These are phyloP conservation scores for Zosterops japonicus DNA, from an alignment of 2,113 vertebrate genomes.

Conservation along the genomic window DNA sequence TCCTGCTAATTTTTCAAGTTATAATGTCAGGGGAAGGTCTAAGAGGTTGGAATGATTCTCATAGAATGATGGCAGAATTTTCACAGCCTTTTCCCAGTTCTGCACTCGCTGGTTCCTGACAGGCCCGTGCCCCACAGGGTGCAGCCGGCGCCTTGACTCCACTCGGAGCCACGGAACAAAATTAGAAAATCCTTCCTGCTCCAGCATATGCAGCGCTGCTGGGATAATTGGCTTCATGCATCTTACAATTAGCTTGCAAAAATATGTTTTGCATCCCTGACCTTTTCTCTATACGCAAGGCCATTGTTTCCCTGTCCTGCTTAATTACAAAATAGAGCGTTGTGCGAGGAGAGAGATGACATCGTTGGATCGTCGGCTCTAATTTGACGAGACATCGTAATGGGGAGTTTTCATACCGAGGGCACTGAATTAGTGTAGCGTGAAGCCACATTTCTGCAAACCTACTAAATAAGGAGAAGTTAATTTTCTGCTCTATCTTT, in stretches of 20 bases:
- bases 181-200: slow-evolving; percentile 5
- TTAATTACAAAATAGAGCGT: slow-evolving; percentile 54
- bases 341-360: slow-evolving; percentile 45
- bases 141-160: not conserved
- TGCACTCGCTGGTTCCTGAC: not conserved
- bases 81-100: not conserved
- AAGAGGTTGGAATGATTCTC: not conserved
- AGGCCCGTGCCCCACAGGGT: not conserved
- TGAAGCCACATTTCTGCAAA: slow-evolving; percentile 61
- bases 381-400: slow-evolving; percentile 64
- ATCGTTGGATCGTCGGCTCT: slow-evolving; percentile 14
- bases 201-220: not conserved
- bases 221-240: slow-evolving; percentile 65
- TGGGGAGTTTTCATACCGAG: slow-evolving; percentile 63
- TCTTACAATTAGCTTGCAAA: slow-evolving; percentile 65
- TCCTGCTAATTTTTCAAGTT: not conserved
- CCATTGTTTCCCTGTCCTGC: slow-evolving; percentile 56
- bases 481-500: slow-evolving; percentile 77
- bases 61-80: not conserved
- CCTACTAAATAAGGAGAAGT: slow-evolving; percentile 69
- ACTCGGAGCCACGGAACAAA: not conserved
- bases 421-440: slow-evolving; percentile 65
- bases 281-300: slow-evolving; percentile 57
- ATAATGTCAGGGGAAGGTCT: not conserved
- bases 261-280: slow-evolving; percentile 47